A percentile compares a stretch with the other conserved stretches of the same genome.
Evolutionary conservation across 2,113 vertebrate genomes (phyloP).

Genomic region (Heteronetta atricapilla): DNA sequence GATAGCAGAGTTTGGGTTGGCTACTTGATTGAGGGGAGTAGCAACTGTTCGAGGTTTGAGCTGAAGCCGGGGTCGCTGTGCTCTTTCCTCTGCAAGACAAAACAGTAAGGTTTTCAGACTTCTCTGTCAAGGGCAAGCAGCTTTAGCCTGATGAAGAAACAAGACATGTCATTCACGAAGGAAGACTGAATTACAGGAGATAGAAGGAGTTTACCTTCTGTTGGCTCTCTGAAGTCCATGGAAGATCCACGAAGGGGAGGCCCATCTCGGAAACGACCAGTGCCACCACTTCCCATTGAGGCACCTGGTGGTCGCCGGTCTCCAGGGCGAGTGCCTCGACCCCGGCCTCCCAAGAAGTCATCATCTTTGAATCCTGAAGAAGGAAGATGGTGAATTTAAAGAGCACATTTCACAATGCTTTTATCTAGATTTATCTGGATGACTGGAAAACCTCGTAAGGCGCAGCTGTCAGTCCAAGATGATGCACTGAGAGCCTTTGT

Average conservation of each 20-base stretch:
- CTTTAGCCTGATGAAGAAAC: neutral
- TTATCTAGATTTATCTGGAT: neutral
- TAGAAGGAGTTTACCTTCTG: conserved; percentile 83
- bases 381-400: conserved; percentile 21
- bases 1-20: conserved; percentile 98
- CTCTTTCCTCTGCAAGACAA: conserved; percentile 89
- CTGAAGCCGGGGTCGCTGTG: conserved; percentile 94
- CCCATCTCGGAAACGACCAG: conserved; percentile 89
- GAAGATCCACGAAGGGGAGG: conserved; percentile 85
- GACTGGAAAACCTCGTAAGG: conserved; percentile 1
- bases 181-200: neutral
- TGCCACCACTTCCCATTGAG: conserved; percentile 74
- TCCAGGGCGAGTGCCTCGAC: conserved; percentile 86
- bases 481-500: conserved; percentile 24
- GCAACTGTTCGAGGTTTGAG: conserved; percentile 96
- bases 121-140: neutral
- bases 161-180: neutral
- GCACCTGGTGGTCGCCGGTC: conserved; percentile 85
- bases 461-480: conserved; percentile 17
- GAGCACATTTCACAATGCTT: neutral
- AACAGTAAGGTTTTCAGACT: neutral
- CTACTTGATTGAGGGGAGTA: conserved; percentile 97
- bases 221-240: conserved; percentile 96
- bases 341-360: conserved; percentile 88
- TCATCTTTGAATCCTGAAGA: conserved; percentile 90